Evolutionary conservation across 2,113 vertebrate genomes (phyloP).

Genomic region (Cichladusa arquata): DNA sequence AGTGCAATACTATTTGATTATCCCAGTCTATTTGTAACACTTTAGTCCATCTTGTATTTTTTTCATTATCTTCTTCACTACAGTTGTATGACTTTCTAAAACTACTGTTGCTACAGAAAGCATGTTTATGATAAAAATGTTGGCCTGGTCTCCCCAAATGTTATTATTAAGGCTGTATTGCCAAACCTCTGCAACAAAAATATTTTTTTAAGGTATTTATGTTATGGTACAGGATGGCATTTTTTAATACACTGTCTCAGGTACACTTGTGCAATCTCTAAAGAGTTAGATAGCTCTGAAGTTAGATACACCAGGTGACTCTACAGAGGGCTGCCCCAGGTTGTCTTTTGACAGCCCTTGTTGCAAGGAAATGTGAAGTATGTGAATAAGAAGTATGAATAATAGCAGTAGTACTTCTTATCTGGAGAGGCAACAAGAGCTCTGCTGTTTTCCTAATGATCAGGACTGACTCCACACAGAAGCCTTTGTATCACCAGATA

Average conservation of each 20-base stretch:
- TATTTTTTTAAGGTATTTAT: neutral
- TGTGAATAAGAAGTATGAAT: neutral
- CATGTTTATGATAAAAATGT: neutral
- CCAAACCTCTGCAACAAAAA: neutral
- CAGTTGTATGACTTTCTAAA: neutral
- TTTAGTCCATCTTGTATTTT: neutral
- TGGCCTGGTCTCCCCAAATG: neutral
- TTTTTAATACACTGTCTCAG: neutral
- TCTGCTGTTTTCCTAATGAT: neutral
- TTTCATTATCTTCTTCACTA: neutral
- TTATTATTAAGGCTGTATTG: neutral
- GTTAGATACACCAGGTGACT: neutral
- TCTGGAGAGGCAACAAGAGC: neutral
- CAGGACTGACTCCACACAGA: neutral
- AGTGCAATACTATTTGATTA: neutral
- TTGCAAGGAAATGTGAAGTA: neutral
- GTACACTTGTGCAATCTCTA: neutral
- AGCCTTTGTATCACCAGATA: neutral
- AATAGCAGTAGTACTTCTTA: neutral
- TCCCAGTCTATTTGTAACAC: neutral
- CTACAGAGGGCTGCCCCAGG: neutral
- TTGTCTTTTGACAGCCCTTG: neutral
- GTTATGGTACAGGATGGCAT: neutral
- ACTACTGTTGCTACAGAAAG: neutral
- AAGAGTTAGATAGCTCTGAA: neutral